Evolutionary conservation across 92 coral and sea anemone species (phyloP).

Genomic region (Desmophyllum pertusum): DNA sequence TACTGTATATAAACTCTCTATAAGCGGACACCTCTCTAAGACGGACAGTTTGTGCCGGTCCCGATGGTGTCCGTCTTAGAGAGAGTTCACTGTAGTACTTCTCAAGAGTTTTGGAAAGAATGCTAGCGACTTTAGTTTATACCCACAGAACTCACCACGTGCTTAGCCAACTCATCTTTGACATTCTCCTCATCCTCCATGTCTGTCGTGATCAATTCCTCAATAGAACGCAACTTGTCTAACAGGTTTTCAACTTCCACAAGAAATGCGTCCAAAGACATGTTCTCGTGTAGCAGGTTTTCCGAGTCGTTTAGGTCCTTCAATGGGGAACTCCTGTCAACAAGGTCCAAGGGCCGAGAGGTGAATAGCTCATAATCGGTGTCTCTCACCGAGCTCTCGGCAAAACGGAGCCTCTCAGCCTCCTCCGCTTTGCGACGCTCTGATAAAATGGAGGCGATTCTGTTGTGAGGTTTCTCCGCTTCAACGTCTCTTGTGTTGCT

Average conservation of each 20-base stretch:
- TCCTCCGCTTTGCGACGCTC: slow-evolving; percentile 47
- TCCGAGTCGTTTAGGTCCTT: slow-evolving; percentile 73
- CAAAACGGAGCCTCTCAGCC: slow-evolving; percentile 43
- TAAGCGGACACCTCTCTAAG: no score
- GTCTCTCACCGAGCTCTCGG: slow-evolving; percentile 34
- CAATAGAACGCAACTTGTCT: slow-evolving; percentile 87
- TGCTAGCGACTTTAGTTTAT: not conserved
- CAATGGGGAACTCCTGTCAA: slow-evolving; percentile 35
- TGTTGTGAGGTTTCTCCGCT: slow-evolving; percentile 36
- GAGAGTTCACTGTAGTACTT: no score
- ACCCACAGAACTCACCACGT: slow-evolving; percentile 76
- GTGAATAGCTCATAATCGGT: slow-evolving; percentile 42
- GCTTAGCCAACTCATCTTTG: slow-evolving; percentile 89
- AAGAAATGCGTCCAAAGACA: slow-evolving; percentile 83
- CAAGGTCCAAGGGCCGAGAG: slow-evolving; percentile 38
- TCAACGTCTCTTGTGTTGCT: slow-evolving; percentile 1
- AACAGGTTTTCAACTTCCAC: slow-evolving; percentile 86
- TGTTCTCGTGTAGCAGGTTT: slow-evolving; percentile 62
- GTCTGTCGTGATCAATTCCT: slow-evolving; percentile 81
- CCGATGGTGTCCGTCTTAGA: no score
- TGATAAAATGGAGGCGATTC: slow-evolving; percentile 43
- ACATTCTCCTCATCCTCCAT: slow-evolving; percentile 66
- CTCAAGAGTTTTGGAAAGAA: not conserved
- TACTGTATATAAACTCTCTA: no score
- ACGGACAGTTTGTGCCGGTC: no score